Evolutionary conservation across 2,113 vertebrate species (phyloP).

Genomic region (Patagioenas fasciata): DNA sequence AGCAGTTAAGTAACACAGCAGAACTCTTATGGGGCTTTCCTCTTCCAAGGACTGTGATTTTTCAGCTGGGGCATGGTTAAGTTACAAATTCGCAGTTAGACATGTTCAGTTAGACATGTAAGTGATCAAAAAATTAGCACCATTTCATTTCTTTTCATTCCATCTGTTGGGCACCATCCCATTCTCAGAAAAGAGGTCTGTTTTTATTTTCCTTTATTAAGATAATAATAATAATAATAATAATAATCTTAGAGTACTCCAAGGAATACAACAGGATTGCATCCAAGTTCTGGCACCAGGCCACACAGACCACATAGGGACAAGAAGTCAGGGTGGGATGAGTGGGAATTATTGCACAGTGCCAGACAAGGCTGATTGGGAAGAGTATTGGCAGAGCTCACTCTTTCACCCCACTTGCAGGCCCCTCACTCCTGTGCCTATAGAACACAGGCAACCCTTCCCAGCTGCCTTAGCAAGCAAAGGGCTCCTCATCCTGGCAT

Average conservation of each 20-base stretch:
- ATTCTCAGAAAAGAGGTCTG: background rate
- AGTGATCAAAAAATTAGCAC: background rate
- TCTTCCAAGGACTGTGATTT: background rate
- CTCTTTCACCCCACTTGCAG: rapidly evolving
- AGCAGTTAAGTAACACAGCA: background rate
- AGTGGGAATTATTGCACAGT: background rate
- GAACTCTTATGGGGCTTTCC: background rate
- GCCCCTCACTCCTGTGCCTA: rapidly evolving
- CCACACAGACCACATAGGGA: background rate
- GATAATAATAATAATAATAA: background rate
- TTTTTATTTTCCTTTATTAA: background rate
- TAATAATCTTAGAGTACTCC: background rate
- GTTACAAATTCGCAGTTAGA: slow-evolving; percentile 18
- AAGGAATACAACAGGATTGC: background rate
- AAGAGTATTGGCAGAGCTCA: background rate
- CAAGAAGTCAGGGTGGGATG: rapidly evolving
- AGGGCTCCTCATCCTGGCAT: background rate
- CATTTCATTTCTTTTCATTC: background rate
- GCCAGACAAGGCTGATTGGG: background rate
- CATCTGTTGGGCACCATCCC: background rate
- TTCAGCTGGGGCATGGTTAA: background rate
- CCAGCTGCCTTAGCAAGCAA: background rate
- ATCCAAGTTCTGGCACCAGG: background rate
- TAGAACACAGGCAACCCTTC: rapidly evolving
- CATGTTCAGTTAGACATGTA: background rate